Evolutionary conservation across 2,113 vertebrate species (phyloP), one percentile per base, ranked within the genome.

Genomic region (Platichthys flesus): DNA sequence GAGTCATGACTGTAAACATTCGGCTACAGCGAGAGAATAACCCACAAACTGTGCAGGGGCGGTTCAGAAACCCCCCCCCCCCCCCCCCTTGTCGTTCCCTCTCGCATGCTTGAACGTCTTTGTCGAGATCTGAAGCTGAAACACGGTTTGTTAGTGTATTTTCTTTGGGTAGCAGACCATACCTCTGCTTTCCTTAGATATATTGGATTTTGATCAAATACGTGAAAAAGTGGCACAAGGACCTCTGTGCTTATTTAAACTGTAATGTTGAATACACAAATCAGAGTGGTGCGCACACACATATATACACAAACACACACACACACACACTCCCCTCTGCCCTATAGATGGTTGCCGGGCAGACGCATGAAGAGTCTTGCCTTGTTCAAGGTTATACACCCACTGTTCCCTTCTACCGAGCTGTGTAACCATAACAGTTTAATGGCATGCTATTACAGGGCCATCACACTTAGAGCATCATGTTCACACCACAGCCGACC

Each of bases 381-480:
- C 88, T 85, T 37, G 81, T 90, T 90, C 90, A 92, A 90, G 90
- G 90, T 90, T 90, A 78, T 73, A 85, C 88, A 88, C 81, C 85
- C 88, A 87, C 87, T 80, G 87, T 83, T 92, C 91, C 84, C 81
- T 85, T 91, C 79, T 88, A 86, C 69, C 71, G 79, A 90, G 90
- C 91, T 92, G 89, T 90, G 86, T 92, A 92, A 92, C 90, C 89
- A 92, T 91, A 91, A 92, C 90, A 92, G 81, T 90, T 91, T 93
- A 93, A 92, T 92, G 89, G 85, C 92, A 89, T 87, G 89, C 88
- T 90, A 90, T 91, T 93, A 93, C 86, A 82, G 65, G 40, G 90
- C 90, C 81, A 92, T 92, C 91, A 91, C 89, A 90, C 89, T 89
- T 87, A 89, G 73, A 69, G 79, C 88, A 84, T 83, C 88, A 67